Evolutionary conservation across 1,140 invertebrate genomes (phyloP), one percentile per base, ranked within the genome.

Genomic region (Episyrphus balteatus): DNA sequence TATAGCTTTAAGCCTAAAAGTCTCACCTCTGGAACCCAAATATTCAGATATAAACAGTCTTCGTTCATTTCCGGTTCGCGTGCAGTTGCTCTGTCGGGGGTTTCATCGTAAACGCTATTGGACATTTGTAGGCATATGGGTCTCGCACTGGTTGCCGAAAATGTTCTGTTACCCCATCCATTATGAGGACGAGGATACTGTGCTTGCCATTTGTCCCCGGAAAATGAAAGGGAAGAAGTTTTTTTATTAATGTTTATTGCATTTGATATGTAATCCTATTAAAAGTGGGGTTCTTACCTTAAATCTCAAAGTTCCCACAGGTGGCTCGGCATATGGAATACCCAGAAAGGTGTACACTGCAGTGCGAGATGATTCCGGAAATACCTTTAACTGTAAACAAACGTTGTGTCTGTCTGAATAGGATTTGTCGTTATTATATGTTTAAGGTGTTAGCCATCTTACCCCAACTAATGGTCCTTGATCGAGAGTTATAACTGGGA

Each of bases 281-380:
- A n/a, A n/a, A n/a, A n/a, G n/a, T n/a, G n/a, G n/a, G n/a, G n/a
- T n/a, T n/a, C 61, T 59, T 57, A 72, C 72, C 37, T 66, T 58
- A 62, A 83, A 83, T 42, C 83, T 59, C 3, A 83, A 66, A 21
- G 71, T 58, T 1, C 77, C 78, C 9, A 75, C 58, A 0, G 80
- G 80, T 11, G 82, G 68, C 33, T 76, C 71, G 0, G 81, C 82
- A 61, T 84, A 84, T 1, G 80, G 80, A 49, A 83, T 72, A 5
- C 82, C 82, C 39, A 82, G 61, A 58, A 79, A 84, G 3, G 75
- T 75, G 51, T 78, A 75, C 3, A 82, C 75, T 6, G 66, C 55
- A 15, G 55, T 59, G 42, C 63, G 55, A n/a, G 65, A 61, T 9
- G 63, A 60, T 57, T 73, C 71, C 18, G 71, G 68, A 56, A 69